These are phyloP conservation scores for Ophioninae sp. DNA, from an alignment of 2,888 invertebrate species.

Conservation along the genomic window DNA sequence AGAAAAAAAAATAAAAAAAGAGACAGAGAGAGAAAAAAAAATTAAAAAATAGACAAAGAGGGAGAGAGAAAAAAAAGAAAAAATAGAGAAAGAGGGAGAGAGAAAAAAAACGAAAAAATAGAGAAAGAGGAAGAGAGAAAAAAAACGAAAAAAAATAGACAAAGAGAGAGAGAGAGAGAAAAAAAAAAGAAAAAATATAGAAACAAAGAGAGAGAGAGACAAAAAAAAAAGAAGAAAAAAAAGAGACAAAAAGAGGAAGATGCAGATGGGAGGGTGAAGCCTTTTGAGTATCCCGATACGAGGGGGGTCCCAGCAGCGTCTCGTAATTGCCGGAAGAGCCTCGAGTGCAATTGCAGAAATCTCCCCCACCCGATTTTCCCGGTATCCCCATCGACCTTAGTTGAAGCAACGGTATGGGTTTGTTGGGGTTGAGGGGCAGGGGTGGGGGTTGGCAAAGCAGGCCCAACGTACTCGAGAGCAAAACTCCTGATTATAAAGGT, in stretches of 20 bases:
- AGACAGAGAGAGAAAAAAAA: no score
- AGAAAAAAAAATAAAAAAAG: no score
- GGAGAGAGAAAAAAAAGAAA: constrained; percentile 29
- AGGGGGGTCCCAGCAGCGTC: constrained; percentile 61
- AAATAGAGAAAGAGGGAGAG: constrained; percentile 12
- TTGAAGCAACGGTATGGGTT: constrained; percentile 35
- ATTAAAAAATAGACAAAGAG: no score
- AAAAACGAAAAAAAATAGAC: constrained; percentile 20
- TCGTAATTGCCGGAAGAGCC: constrained; percentile 63
- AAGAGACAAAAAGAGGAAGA: constrained; percentile 11
- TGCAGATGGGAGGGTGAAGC: constrained; percentile 50
- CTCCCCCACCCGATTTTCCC: background rate
- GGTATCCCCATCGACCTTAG: no score
- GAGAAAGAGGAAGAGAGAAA: constrained; percentile 9
- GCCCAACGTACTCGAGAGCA: constrained; percentile 65
- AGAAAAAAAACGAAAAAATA: no score
- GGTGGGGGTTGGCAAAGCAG: constrained; percentile 61
- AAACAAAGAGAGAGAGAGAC: constrained; percentile 9
- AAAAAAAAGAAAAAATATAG: constrained; percentile 12
- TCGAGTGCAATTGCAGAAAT: constrained; percentile 64
- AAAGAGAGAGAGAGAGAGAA: constrained; percentile 18
- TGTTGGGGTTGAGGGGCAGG: constrained; percentile 59
- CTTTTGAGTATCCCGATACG: constrained; percentile 56
- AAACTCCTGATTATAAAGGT: constrained; percentile 76
- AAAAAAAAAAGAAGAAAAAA: constrained; percentile 14